Base-by-base conservation (phyloP, 2,888 invertebrate genomes). In the Cheilosia pagana region DNA sequence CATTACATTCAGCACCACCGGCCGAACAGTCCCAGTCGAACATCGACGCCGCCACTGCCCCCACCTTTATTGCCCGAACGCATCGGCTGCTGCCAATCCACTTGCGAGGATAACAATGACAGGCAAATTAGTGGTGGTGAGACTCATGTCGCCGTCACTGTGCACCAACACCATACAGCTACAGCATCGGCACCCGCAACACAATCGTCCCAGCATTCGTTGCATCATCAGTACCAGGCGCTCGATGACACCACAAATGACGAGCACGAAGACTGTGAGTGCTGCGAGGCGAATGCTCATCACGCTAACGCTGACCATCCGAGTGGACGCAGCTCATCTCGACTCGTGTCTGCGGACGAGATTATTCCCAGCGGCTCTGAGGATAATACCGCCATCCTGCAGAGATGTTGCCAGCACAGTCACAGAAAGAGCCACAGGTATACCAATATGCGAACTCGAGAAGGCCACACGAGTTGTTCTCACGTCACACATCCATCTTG, bases 1-100 rank as follows among this genome's bases (percentile, higher is more conserved):
- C 91, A 91, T 87, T 91, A 92, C 82, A 90, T 91, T 77, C 91
- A 91, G 83, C 91, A 91, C 87, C 92, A 78, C 87, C 87, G 88
- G 88, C 88, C 87, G 87, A 89, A 57, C 88, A 89, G 77, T 87
- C 88, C 86, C 86, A 89, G 67, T 45, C 88, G 87, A 62, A 87
- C 77, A 57, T 81, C 81, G 25, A 57, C 86, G 12, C 86, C 83
- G 59, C 88, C 85, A 53, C 43, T 85, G 28, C 81, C 81, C 19
- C 85, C 85, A 12, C 85, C 85, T 12, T 43, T 85, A n/a, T 35
- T 85, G 57, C 85, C 85, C 2, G 85, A 85, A 62, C 85, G 85
- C 45, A 71, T 85, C 55, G 71, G 81, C 45, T 85, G 85, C 48
- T 85, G 85, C 71, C 79, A 86, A 70, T 79, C 82, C 41, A 78